Evolutionary conservation across 2,797 vertebrate genomes (phyloP).

Genomic region (Spinibarbus caldwelli): DNA sequence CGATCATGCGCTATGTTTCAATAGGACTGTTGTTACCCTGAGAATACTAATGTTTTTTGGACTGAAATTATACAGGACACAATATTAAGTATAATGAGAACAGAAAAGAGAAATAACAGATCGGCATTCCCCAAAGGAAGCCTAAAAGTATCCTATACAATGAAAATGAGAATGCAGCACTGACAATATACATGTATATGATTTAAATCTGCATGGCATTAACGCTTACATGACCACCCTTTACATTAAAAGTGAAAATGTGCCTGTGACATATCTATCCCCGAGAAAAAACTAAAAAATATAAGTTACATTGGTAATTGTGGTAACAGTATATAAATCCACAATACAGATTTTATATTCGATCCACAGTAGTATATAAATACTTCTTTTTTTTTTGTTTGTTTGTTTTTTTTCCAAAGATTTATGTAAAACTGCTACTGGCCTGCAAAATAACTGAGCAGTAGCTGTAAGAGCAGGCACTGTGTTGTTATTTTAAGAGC

Average conservation of each 20-base stretch:
- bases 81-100: neutral
- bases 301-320: constrained; percentile 59
- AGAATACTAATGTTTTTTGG: constrained; percentile 33
- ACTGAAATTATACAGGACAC: constrained; percentile 23
- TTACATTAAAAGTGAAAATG: constrained; percentile 37
- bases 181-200: neutral
- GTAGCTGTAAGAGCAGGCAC: constrained; percentile 92
- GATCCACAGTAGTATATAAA: neutral
- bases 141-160: neutral
- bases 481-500: constrained; percentile 78
- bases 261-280: constrained; percentile 40
- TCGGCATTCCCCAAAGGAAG: neutral
- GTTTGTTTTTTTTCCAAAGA: constrained; percentile 49
- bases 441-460: constrained; percentile 86
- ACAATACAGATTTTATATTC: constrained; percentile 6
- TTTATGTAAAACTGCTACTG: constrained; percentile 85
- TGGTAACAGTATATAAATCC: constrained; percentile 8
- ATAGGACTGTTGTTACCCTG: constrained; percentile 40
- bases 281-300: constrained; percentile 79
- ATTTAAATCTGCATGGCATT: constrained; percentile 24
- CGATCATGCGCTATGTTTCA: neutral
- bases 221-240: constrained; percentile 22
- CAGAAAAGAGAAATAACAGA: constrained; percentile 2
- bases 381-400: neutral
- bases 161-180: neutral